Base-by-base conservation (phyloP, 2,888 invertebrate species). In the Deroplatys truncata region DNA sequence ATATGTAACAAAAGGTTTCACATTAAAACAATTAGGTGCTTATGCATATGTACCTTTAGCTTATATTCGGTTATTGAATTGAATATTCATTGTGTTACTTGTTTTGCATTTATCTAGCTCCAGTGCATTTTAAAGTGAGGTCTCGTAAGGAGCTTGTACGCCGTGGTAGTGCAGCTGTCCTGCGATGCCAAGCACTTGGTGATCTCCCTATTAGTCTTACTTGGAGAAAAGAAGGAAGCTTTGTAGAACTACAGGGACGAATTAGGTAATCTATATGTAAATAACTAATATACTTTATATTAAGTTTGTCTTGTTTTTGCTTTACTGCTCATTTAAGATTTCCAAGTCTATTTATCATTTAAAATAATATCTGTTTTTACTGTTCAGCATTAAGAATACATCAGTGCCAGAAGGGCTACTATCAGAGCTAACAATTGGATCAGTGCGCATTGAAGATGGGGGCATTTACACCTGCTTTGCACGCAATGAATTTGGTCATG, bases 161-260 rank as follows among this genome's bases (percentile, higher is more conserved):
- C 31, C 95, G 97, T 84, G 97, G 97, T 89, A 96, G 96, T 92
- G 95, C 97, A 28, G 96, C 97, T 56, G 96, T 96, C 31, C 94
- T 98, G 90, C 95, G 95, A 90, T 98, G 98, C 93, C 96, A 96
- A 92, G 97, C 97, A 83, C 96, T 96, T 91, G 98, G 98, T 1
- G 98, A 98, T 94, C 95, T 96, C 92, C 98, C 98, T 35, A 96
- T 98, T 91, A 96, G 96, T 91, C 96, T 98, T 91, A 95, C 95
- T 85, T 98, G 98, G 98, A 96, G 96, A 89, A 96, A 96, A 92
- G 96, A 97, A 93, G 91, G 90, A n/a, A 91, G 88, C 72, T 86
- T 89, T 86, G 88, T 91, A 16, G 90, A 89, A 56, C 83, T 90
- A 28, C 89, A 90, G 49, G 90, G 90, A 20, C 86, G 90, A 82